Conservation (phyloP, 2,888 invertebrate species). For the Teinopalpus imperialis region DNA sequence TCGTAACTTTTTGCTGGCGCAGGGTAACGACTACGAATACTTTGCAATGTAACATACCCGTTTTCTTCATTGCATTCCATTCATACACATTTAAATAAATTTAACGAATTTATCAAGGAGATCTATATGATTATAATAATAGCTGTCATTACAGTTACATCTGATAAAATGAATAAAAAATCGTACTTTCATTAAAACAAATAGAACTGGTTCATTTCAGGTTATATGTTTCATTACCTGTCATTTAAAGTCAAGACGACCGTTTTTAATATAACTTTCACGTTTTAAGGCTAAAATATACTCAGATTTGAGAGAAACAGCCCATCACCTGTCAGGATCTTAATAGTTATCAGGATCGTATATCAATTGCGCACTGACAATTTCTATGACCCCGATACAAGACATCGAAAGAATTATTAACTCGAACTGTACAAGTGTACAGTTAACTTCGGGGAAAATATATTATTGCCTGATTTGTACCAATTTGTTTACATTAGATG, state of each 20-base stretch:
- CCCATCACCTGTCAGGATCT: constrained; percentile 23
- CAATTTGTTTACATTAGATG: constrained; percentile 24
- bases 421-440: constrained; percentile 13
- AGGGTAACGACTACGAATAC: constrained; percentile 29
- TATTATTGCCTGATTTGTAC: constrained; percentile 22
- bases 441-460: constrained; percentile 20
- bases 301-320: constrained; percentile 7
- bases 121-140: constrained; percentile 2
- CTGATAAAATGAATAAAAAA: constrained; percentile 17
- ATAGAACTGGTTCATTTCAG: constrained; percentile 15
- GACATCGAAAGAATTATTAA: constrained; percentile 14
- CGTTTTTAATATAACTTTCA: constrained; percentile 18
- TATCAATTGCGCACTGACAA: constrained; percentile 20
- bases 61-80: constrained; percentile 4
- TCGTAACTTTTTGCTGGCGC: constrained; percentile 37
- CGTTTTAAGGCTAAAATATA: constrained; percentile 10
- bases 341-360: constrained; percentile 11
- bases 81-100: constrained; percentile 6
- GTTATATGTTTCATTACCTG: constrained; percentile 14
- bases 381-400: constrained; percentile 24
- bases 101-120: constrained; percentile 7
- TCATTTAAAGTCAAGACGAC: constrained; percentile 19
- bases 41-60: constrained; percentile 2
- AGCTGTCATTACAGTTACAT: constrained; percentile 9
- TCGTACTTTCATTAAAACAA: constrained; percentile 14